Evolutionary conservation across 2,888 invertebrate species (phyloP).

Genomic region (Globia sparganii): DNA sequence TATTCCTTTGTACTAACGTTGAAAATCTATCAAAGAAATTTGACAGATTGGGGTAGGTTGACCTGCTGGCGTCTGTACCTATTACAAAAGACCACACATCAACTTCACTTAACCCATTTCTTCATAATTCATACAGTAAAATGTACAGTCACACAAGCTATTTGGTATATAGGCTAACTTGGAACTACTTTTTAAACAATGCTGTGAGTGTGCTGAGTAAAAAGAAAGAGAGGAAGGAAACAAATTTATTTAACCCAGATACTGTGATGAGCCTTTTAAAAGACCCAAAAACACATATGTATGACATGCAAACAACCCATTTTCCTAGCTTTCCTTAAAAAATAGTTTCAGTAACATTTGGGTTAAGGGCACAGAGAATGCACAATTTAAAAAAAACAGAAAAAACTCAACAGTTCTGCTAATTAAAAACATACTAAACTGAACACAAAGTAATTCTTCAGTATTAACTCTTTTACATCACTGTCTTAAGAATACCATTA

Average conservation of each 20-base stretch:
- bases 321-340: no score
- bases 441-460: background rate
- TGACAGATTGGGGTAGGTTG: no score
- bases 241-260: background rate
- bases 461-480: background rate
- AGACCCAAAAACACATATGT: no score
- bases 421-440: no score
- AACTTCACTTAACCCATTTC: background rate
- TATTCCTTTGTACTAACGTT: no score
- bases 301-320: no score
- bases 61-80: no score
- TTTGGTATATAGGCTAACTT: background rate
- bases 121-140: background rate
- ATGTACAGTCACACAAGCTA: background rate
- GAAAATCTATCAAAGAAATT: no score
- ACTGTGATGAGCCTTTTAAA: no score
- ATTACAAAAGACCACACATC: background rate
- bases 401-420: background rate
- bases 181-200: background rate
- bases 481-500: background rate
- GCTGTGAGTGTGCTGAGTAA: background rate
- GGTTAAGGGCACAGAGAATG: background rate
- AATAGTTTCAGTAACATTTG: no score
- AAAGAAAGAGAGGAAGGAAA: background rate
- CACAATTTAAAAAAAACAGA: no score